Evolutionary conservation across 2,113 vertebrate genomes (phyloP).

Genomic region (Lasiurus borealis): DNA sequence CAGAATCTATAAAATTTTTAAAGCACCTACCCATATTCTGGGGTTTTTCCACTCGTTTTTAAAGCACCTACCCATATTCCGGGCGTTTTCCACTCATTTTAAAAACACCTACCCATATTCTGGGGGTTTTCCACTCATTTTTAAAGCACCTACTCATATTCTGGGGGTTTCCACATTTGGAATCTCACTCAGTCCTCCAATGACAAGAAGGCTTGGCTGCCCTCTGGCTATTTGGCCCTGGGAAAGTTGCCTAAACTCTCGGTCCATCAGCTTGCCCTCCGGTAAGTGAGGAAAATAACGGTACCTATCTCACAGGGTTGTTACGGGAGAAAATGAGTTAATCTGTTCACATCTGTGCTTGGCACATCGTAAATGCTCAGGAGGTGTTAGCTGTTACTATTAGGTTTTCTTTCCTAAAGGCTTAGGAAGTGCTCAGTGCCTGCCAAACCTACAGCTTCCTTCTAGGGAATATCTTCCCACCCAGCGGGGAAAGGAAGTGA

Average conservation of each 20-base stretch:
- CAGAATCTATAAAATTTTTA: neutral
- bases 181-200: neutral
- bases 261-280: neutral
- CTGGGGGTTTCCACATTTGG: neutral
- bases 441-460: neutral
- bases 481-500: neutral
- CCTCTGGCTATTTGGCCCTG: neutral
- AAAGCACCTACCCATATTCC: neutral
- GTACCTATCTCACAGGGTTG: neutral
- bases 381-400: neutral
- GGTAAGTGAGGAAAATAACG: neutral
- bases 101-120: neutral
- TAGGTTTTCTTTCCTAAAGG: neutral
- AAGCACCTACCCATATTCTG: neutral
- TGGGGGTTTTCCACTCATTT: too few relatives aligned
- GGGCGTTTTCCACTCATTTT: neutral
- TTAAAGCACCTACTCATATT: too few relatives aligned
- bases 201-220: neutral
- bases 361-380: neutral
- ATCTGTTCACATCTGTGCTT: neutral
- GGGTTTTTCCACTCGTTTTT: neutral
- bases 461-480: neutral
- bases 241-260: neutral
- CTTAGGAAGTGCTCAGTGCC: neutral
- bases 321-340: neutral